Evolutionary conservation across 1,140 invertebrate species (phyloP).

Genomic region (Philopotamus ludificatus): DNA sequence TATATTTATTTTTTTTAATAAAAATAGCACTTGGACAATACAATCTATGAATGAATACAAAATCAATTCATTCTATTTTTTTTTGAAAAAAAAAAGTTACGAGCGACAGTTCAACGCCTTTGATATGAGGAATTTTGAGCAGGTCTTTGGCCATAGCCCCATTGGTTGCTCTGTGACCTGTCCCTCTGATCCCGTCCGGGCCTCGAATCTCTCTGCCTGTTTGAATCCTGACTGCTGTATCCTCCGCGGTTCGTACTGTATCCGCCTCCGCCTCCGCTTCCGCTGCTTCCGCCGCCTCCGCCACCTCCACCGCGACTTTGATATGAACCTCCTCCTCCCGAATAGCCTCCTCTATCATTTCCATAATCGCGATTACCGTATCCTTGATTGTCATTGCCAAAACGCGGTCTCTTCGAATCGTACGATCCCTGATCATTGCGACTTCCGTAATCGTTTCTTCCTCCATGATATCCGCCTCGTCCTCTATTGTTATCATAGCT

Average conservation of each 20-base stretch:
- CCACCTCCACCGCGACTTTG: conserved; percentile 4
- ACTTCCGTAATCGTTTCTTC: background rate
- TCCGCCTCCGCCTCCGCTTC: background rate
- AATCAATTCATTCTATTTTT: no score
- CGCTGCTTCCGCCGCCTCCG: background rate
- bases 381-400: background rate
- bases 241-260: background rate
- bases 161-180: background rate
- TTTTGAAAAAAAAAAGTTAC: background rate
- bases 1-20: no score
- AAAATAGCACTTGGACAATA: no score
- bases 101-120: conserved; percentile 14
- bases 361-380: background rate
- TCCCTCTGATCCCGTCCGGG: conserved; percentile 18
- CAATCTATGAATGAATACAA: no score
- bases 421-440: background rate
- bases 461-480: background rate
- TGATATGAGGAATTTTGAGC: no score
- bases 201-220: conserved; percentile 6
- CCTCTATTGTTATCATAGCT: conserved; percentile 1
- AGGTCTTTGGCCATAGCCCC: conserved; percentile 23
- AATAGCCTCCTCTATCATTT: background rate
- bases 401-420: conserved; percentile 1
- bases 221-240: background rate
- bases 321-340: background rate